A percentile compares a stretch with the other conserved stretches of the same genome.
Conservation (phyloP, 2,888 invertebrate genomes). For the Rapana venosa region DNA sequence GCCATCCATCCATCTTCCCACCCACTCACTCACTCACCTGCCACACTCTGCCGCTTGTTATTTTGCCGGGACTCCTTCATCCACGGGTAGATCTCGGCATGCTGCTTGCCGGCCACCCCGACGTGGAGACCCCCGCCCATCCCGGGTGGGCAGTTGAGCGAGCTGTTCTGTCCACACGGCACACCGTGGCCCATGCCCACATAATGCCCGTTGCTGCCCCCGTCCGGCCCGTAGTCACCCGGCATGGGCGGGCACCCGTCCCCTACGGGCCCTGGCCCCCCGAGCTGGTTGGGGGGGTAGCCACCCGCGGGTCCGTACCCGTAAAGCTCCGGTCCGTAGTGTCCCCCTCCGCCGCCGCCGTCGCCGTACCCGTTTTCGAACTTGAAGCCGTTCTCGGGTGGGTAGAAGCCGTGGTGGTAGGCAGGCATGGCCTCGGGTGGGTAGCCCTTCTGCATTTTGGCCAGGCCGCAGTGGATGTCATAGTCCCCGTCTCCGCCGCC, state of each 20-base stretch:
- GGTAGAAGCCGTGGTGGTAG: conserved; percentile 43
- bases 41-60: conserved; percentile 46
- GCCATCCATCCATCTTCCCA: not conserved
- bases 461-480: conserved; percentile 41
- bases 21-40: not conserved
- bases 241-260: conserved; percentile 36
- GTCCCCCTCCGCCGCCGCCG: conserved; percentile 7
- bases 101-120: conserved; percentile 44
- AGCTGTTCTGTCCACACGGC: conserved; percentile 19
- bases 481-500: not conserved
- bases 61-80: conserved; percentile 53
- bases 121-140: conserved; percentile 38
- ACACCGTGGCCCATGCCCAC: not conserved
- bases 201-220: not conserved
- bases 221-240: not conserved
- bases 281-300: conserved; percentile 8
- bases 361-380: conserved; percentile 43
- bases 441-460: conserved; percentile 43
- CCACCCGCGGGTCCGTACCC: not conserved
- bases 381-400: conserved; percentile 44
- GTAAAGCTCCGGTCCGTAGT: conserved; percentile 29
- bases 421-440: conserved; percentile 32
- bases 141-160: conserved; percentile 40
- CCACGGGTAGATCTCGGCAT: conserved; percentile 53
- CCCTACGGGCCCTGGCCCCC: not conserved